Evolutionary conservation across 1,140 invertebrate genomes (phyloP).

Genomic region (Atta cephalotes): DNA sequence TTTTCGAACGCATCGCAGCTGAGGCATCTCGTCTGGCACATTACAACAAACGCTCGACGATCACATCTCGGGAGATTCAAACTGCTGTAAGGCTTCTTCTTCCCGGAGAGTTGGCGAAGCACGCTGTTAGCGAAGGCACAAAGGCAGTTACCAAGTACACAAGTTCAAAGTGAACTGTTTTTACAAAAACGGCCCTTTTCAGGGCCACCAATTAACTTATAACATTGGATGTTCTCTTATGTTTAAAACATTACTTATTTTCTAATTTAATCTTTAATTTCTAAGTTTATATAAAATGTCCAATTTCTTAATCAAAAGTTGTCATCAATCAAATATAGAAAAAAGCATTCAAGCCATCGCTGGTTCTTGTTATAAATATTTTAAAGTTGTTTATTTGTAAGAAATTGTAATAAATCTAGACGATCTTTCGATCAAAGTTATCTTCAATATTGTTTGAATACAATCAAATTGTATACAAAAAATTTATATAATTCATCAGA

Average conservation of each 20-base stretch:
- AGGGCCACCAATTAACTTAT: slow-evolving; percentile 72
- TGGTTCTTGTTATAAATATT: too few species aligned
- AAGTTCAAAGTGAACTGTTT: slow-evolving; percentile 71
- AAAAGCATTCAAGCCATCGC: too few species aligned
- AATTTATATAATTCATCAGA: too few species aligned
- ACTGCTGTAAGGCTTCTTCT: slow-evolving; percentile 83
- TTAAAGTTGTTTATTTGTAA: too few species aligned
- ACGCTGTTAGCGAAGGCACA: slow-evolving; percentile 66
- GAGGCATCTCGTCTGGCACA: slow-evolving; percentile 87
- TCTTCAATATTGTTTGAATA: too few species aligned
- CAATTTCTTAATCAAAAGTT: too few species aligned
- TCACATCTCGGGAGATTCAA: slow-evolving; percentile 85
- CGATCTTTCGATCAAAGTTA: too few species aligned
- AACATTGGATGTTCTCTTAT: slow-evolving; percentile 27
- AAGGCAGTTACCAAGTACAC: slow-evolving; percentile 80
- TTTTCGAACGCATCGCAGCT: slow-evolving; percentile 88
- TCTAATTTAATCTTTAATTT: too few species aligned
- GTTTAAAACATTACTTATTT: not conserved
- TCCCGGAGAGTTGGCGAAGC: slow-evolving; percentile 83
- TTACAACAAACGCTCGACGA: slow-evolving; percentile 87
- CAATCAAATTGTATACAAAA: too few species aligned
- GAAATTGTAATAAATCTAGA: too few species aligned
- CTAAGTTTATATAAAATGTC: too few species aligned
- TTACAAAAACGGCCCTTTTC: slow-evolving; percentile 74
- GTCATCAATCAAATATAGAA: too few species aligned